Evolutionary conservation across 2,797 vertebrate genomes (phyloP), one percentile per base, ranked within the genome.

Genomic region (Cuniculus paca): DNA sequence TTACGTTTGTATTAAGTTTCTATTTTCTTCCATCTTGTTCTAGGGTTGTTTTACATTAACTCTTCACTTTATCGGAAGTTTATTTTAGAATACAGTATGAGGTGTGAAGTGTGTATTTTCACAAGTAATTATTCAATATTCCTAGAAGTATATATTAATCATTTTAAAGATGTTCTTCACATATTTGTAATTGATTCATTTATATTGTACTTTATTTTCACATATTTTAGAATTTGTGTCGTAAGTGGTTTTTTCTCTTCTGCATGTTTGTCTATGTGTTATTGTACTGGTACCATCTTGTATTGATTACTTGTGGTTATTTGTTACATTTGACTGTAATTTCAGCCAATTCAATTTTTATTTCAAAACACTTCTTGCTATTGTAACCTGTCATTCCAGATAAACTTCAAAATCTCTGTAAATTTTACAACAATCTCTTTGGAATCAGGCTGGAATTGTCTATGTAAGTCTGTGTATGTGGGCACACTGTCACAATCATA

Each of bases 111-210:
- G 6, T 22, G 22, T 4, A 54, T 39, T 87, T 87, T 86, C 70
- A 65, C 48, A 91, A 92, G 81, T 82, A 88, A 87, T 82, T 88
- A 86, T 19, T 89, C 48, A 72, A 24, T 78, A 72, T 92, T 85
- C 58, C 60, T 42, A 78, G 31, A 28, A 52, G 5, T 19, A 65
- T 13, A 58, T 17, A 85, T 17, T 81, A 68, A 87, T 87, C 2
- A 48, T 50, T 58, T 80, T 54, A 34, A 58, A 75, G 42, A 65
- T 50, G 63, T 88, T 88, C 28, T 13, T 11, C 22, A 88, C 2
- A 72, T 19, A 75, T 79, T 72, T 78, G 28, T 91, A 8, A 75
- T 86, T 91, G 88, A 74, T 82, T 91, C 34, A 42, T 52, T 74
- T 13, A 74, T 26, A 56, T 19, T 61, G 31, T 65, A 34, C 34